phyloP scores from a whole-genome alignment of 2,888 invertebrate genomes.

The Heliconius erato region DNA sequence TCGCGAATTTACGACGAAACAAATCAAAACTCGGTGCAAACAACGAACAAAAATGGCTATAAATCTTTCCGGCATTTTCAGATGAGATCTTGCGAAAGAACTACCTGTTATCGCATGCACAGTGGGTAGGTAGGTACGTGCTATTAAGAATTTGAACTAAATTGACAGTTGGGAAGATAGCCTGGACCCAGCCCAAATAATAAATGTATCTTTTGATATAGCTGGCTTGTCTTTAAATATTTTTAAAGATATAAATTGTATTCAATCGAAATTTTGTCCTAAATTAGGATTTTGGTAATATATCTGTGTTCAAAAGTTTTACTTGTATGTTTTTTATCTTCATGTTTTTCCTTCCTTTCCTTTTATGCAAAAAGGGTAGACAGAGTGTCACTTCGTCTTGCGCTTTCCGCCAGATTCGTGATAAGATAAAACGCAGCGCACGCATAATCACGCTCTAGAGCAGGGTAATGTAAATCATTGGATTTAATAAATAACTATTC shows the following conservation, averaged over 20 bases:
- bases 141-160: slow-evolving; percentile 50
- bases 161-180: slow-evolving; percentile 47
- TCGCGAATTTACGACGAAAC: slow-evolving; percentile 72
- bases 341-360: background rate
- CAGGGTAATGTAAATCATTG: too few species aligned
- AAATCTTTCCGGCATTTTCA: slow-evolving; percentile 78
- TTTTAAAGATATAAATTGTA: too few species aligned
- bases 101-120: slow-evolving; percentile 59
- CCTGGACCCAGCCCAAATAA: slow-evolving; percentile 30
- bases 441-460: too few species aligned
- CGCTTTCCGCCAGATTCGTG: too few species aligned
- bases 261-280: too few species aligned
- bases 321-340: too few species aligned
- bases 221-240: background rate
- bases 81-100: slow-evolving; percentile 74
- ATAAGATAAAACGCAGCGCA: too few species aligned
- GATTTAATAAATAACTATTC: background rate
- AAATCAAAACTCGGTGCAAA: slow-evolving; percentile 76
- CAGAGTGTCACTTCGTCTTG: too few species aligned
- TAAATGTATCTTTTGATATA: background rate
- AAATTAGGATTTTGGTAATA: too few species aligned
- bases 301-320: too few species aligned
- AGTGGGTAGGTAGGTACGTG: slow-evolving; percentile 51
- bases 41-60: slow-evolving; percentile 64
- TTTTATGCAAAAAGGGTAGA: background rate